A percentile compares a stretch with the other conserved stretches of the same genome.
Evolutionary conservation across 2,797 vertebrate species (phyloP).

Genomic region (Girardinus metallicus): DNA sequence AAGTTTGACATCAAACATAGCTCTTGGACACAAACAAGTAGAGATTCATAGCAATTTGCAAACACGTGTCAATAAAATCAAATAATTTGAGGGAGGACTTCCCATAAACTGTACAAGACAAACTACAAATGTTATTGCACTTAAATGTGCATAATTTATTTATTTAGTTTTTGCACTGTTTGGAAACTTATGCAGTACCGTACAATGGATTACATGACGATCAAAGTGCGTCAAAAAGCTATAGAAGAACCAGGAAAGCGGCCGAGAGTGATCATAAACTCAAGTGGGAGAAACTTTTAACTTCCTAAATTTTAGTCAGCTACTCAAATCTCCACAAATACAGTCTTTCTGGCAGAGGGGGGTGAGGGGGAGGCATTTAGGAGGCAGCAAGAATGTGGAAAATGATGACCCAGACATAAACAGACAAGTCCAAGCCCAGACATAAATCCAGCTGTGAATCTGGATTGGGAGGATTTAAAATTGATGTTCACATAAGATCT

Average conservation of each 20-base stretch:
- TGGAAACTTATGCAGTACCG: background rate
- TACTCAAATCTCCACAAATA: background rate
- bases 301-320: background rate
- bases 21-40: background rate
- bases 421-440: background rate
- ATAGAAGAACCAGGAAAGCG: background rate
- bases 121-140: background rate
- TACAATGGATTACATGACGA: background rate
- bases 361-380: no score
- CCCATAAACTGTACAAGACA: background rate
- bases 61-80: background rate
- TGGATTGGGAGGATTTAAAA: background rate
- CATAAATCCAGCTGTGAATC: background rate
- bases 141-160: background rate
- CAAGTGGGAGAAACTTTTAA: background rate
- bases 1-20: background rate
- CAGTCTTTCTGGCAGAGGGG: background rate
- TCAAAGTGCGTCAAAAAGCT: background rate
- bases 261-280: background rate
- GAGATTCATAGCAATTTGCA: background rate
- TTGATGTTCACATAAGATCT: no score
- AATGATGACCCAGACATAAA: background rate
- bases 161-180: background rate
- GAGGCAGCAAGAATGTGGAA: background rate
- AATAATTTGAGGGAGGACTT: background rate